These are phyloP conservation scores for Graptemys geographica DNA, from an alignment of 2,797 vertebrate genomes.

Conservation along the genomic window DNA sequence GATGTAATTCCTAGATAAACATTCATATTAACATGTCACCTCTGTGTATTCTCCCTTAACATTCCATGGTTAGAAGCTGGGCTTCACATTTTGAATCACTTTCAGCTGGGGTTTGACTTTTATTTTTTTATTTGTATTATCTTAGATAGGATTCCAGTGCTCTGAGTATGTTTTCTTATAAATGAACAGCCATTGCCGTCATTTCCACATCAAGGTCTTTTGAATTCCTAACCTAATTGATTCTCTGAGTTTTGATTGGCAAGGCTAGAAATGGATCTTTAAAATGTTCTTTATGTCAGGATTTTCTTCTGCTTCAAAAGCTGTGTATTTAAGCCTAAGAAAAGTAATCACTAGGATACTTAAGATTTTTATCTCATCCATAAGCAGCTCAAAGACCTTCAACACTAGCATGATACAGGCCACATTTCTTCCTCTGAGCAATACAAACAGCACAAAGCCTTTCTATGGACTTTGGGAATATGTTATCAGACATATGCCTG, in stretches of 20 bases:
- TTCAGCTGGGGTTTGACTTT: background rate
- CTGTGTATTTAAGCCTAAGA: background rate
- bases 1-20: background rate
- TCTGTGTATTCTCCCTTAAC: background rate
- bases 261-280: background rate
- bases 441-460: background rate
- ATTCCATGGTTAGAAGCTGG: background rate
- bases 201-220: background rate
- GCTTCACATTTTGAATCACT: background rate
- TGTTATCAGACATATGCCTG: background rate
- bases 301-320: background rate
- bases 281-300: background rate
- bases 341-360: background rate
- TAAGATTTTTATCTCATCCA: background rate
- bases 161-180: background rate
- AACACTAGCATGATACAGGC: background rate
- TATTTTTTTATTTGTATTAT: background rate
- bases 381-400: constrained; percentile 16
- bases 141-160: background rate
- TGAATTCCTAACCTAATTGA: background rate
- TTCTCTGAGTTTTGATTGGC: background rate
- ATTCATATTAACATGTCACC: background rate
- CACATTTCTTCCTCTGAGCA: background rate
- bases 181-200: background rate
- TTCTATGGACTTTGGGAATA: background rate